Base-by-base conservation (phyloP, 2,113 vertebrate genomes). In the Spilogale gracilis region DNA sequence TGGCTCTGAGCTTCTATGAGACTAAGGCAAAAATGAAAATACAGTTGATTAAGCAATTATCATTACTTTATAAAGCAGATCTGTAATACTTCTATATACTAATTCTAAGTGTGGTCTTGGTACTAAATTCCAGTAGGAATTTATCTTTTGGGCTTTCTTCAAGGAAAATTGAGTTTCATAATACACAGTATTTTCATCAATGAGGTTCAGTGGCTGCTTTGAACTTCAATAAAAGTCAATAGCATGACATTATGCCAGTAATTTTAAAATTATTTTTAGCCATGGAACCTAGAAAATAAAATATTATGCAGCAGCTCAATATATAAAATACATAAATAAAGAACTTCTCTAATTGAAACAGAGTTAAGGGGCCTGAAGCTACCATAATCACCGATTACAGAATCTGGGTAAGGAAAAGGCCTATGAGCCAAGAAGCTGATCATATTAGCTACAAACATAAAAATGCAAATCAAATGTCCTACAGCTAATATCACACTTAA, bases 101-200 rank as follows among this genome's bases (percentile, higher is more conserved):
- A 86, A 86, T 90, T 90, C 45, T n/a, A 50, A 87, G 9, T 93
- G 23, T 89, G 54, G 25, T 82, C 21, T 67, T 93, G 6, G 60
- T 60, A 76, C 14, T 82, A 96, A 97, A 93, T 94, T 80, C n/a
- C 32, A 79, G 11, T 21, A 96, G 38, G 23, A 93, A 87, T 95
- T 94, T 76, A 58, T 97, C 89, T 96, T 60, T 63, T 60, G n/a
- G 45, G 32, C 16, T 43, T 86, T 89, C 58, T 79, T 90, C 71
- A 96, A 96, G 79, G 50, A 95, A 97, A 87, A 94, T 83, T 90
- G 60, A 87, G 65, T 94, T 97, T 92, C 71, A 78, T 63, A 92
- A 91, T 56, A 92, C 38, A 85, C 3, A 95, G 54, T 82, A 48
- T 67, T 81, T 94, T 93, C 25, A 73, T 85, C 63, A 96, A 2